These are phyloP conservation scores for Phalloptychus januarius DNA, from an alignment of 2,797 vertebrate species.

Conservation along the genomic window DNA sequence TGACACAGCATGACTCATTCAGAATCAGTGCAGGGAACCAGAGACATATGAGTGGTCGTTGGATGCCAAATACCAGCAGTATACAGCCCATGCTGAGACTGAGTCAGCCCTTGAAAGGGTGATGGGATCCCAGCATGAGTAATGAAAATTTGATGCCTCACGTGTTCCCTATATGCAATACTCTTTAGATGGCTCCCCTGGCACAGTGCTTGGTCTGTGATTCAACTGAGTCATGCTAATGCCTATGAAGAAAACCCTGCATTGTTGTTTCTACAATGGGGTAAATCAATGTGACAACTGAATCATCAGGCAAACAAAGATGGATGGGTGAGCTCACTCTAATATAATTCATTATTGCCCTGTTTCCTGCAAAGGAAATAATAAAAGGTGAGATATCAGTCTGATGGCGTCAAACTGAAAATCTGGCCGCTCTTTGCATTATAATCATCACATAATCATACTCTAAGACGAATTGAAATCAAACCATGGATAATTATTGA, in stretches of 20 bases:
- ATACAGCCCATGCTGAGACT: slow-evolving; percentile 33
- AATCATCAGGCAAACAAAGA: slow-evolving; percentile 41
- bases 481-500: background rate
- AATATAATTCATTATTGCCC: slow-evolving; percentile 9
- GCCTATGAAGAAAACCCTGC: slow-evolving; percentile 30
- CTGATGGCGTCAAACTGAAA: background rate
- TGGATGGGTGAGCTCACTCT: slow-evolving; percentile 2
- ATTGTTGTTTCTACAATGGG: slow-evolving; percentile 33
- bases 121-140: slow-evolving; percentile 60
- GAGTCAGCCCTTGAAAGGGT: slow-evolving; percentile 53
- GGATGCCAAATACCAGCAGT: slow-evolving; percentile 27
- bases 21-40: slow-evolving; percentile 12
- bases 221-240: slow-evolving; percentile 45
- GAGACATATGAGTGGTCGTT: slow-evolving; percentile 32
- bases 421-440: background rate
- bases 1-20: slow-evolving; percentile 54
- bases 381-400: background rate
- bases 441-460: background rate
- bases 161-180: slow-evolving; percentile 36
- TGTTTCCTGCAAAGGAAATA: background rate
- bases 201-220: slow-evolving; percentile 42
- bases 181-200: slow-evolving; percentile 30
- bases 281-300: slow-evolving; percentile 24
- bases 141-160: slow-evolving; percentile 44
- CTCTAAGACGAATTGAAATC: background rate